Base-by-base conservation (phyloP, 2,888 invertebrate genomes). In the Phasia obesa region DNA sequence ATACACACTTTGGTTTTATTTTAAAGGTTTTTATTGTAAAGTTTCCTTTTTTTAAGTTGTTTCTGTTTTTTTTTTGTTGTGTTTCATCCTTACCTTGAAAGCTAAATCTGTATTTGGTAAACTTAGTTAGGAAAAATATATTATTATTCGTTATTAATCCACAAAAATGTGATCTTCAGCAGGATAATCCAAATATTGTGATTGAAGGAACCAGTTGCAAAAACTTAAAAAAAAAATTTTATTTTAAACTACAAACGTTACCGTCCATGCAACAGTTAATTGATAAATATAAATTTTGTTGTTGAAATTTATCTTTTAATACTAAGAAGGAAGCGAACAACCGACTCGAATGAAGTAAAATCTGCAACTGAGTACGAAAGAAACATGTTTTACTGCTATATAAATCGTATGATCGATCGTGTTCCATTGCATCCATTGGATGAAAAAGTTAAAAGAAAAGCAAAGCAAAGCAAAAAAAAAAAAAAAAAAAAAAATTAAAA, bases 311-410 rank as follows among this genome's bases (percentile, higher is more conserved):
- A 17, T 7, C 9, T 53, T 59, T 70, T 42, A 2, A 53, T 38
- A n/a, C n/a, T n/a, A 13, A 47, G 55, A 25, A 19, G 57, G 17
- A 57, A 81, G 65, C 55, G 47, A 77, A 86, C 86, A 84, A 86
- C 84, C 85, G 81, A 84, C 77, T 85, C 84, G 82, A 62, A 87
- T 86, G 86, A 87, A 87, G 87, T 87, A 87, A 78, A 87, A 90
- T 88, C 89, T 88, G 87, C 90, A 90, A 90, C 90, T 90, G 90
- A 89, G 86, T 86, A 87, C 86, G 84, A 86, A 83, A 77, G 86
- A 89, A 91, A 90, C 90, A 88, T 88, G 89, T 88, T 90, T 88
- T 86, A 85, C 84, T 85, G 86, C 88, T 86, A 87, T 90, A 89
- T 91, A 91, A 88, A 88, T 89, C 88, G 84, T 84, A 75, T 35